Evolutionary conservation across 2,113 vertebrate genomes (phyloP), one percentile per base, ranked within the genome.

Genomic region (Pteruthius melanotis): DNA sequence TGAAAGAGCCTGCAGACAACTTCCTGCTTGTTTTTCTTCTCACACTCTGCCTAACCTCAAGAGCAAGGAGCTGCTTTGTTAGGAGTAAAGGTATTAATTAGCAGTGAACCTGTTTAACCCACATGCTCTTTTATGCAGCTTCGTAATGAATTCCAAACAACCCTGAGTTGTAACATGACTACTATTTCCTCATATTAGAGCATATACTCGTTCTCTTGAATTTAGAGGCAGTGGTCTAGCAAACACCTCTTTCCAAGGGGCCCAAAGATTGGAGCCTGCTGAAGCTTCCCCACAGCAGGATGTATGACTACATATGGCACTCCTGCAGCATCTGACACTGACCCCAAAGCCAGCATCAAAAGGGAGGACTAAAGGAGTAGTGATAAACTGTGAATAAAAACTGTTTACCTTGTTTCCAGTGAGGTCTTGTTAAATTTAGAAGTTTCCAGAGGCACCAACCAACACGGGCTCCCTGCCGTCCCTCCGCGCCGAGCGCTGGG

Each of bases 81-180:
- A 94, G 92, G 91, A 83, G 68, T 74, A 83, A 64, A 83, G 66
- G 89, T 91, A 94, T 94, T 85, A 95, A 95, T 96, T 96, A 95
- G 94, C 76, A 69, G 42, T 83, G 50, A 74, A 84, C 52, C 60
- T 89, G 26, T 83, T 96, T 93, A 68, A 96, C 83, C 74, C 74
- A 54, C 28, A 37, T 91, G 63, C 42, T 87, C 92, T 91, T 95
- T 95, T 70, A 92, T 27, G 47, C 76, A 39, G 84, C 81, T 96
- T 97, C 71, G 35, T 74, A 93, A 96, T 63, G 96, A 96, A 97
- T 87, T 80, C 80, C 80, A 63, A 92, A 39, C 85, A 96, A 71
- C 53, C 86, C 56, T 8, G 17, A 77, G 42, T 35, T 75, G 78
- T 72, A 97, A 65, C 86, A 94, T 24, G 72, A 84, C 95, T 92